Conservation (phyloP, 2,888 invertebrate genomes). For the Pterobdella sp. region DNA sequence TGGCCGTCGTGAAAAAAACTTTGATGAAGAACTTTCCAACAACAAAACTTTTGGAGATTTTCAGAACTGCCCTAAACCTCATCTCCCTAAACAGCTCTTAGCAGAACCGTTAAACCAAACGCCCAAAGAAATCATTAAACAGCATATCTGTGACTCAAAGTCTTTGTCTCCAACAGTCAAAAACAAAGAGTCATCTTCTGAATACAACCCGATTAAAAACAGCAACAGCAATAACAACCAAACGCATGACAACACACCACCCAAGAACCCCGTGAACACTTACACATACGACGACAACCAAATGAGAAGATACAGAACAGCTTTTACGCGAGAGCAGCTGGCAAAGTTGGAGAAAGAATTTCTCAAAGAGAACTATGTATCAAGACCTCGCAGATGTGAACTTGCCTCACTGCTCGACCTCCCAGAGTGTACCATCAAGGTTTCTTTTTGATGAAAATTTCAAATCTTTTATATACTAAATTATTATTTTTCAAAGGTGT, state of each 20-base stretch:
- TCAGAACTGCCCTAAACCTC: too few relatives aligned
- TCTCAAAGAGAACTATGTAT: constrained; percentile 92
- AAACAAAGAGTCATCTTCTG: not conserved
- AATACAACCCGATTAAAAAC: not conserved
- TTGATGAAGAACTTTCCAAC: too few relatives aligned
- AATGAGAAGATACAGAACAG: constrained; percentile 73
- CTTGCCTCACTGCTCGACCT: constrained; percentile 82
- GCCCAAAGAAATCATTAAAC: too few relatives aligned
- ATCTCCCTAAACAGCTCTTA: too few relatives aligned
- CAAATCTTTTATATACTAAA: not conserved
- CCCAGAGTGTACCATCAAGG: constrained; percentile 96
- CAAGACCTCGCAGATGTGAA: constrained; percentile 85
- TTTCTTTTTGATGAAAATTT: constrained; percentile 49
- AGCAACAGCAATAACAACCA: constrained; percentile 13
- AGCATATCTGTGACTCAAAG: too few relatives aligned
- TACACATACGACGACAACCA: constrained; percentile 37
- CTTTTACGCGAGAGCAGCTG: constrained; percentile 89
- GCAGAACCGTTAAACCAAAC: too few relatives aligned
- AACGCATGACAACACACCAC: not conserved
- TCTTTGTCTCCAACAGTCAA: too few relatives aligned
- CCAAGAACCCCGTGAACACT: not conserved
- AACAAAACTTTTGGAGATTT: too few relatives aligned
- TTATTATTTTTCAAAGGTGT: constrained; percentile 52
- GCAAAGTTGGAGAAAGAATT: constrained; percentile 91
- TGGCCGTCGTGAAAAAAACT: too few relatives aligned